Percentiles rank a stretch among this genome's conserved stretches.
Conservation (phyloP, 1,140 invertebrate genomes). For the Eufriesea mexicana region DNA sequence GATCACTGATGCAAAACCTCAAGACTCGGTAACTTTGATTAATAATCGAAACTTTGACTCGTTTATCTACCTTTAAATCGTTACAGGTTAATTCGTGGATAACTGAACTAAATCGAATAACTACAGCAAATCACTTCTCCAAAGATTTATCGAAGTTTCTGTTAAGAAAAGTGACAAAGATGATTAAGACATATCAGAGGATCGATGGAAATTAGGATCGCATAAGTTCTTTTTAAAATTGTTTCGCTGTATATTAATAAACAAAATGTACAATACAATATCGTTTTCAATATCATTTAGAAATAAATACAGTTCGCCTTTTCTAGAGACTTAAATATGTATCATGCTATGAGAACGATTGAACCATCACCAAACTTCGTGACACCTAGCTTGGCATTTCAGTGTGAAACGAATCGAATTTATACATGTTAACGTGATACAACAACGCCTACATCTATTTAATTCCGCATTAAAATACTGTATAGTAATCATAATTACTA, state of each 20-base stretch:
- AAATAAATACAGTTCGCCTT: constrained; percentile 4
- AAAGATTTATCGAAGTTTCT: constrained; percentile 57
- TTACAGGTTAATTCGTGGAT: constrained; percentile 60
- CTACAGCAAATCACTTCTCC: constrained; percentile 44
- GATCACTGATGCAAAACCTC: constrained; percentile 52
- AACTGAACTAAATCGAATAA: constrained; percentile 54
- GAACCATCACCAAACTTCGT: background rate
- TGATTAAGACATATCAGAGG: background rate
- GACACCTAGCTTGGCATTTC: background rate
- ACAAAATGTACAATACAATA: constrained; percentile 11
- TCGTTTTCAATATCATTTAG: background rate
- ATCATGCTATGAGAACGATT: background rate
- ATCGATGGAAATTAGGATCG: background rate
- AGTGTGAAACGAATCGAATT: background rate
- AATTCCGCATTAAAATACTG: background rate
- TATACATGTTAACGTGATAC: background rate
- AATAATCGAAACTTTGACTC: background rate
- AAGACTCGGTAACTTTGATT: constrained; percentile 36
- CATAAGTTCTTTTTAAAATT: constrained; percentile 17
- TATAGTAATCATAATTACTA: background rate
- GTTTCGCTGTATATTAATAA: constrained; percentile 11
- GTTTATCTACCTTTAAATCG: background rate
- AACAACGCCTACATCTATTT: background rate
- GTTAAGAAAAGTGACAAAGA: constrained; percentile 26
- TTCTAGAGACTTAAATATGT: background rate